A percentile compares a stretch with the other conserved stretches of the same genome.
Evolutionary conservation across 2,888 invertebrate species (phyloP).

Genomic region (Caenorhabditis sinica): DNA sequence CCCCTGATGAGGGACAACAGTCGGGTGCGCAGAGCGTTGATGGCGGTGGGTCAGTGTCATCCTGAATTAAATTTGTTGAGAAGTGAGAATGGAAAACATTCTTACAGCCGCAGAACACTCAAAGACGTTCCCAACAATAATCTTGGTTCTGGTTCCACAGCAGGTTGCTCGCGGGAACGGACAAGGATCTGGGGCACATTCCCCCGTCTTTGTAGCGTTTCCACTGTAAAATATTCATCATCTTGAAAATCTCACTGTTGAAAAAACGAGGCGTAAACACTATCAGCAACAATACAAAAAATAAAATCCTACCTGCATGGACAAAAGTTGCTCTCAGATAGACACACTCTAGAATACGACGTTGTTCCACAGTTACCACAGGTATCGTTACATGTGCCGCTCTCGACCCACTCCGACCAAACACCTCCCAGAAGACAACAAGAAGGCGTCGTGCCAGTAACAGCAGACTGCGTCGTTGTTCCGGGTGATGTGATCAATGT

Average conservation of each 20-base stretch:
- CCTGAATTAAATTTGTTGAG: not conserved
- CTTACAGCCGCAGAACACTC: slow-evolving; percentile 49
- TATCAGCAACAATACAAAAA: not conserved
- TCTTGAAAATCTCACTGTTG: too few relatives aligned
- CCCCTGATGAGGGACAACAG: slow-evolving; percentile 70
- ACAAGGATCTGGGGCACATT: slow-evolving; percentile 64
- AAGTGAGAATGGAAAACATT: not conserved
- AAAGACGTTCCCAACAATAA: slow-evolving; percentile 50
- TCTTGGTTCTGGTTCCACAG: slow-evolving; percentile 65
- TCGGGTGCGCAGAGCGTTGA: slow-evolving; percentile 56
- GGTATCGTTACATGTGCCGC: slow-evolving; percentile 58
- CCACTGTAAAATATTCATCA: slow-evolving; percentile 62
- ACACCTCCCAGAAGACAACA: slow-evolving; percentile 63
- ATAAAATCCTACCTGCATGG: slow-evolving; percentile 60
- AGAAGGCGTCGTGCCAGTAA: slow-evolving; percentile 19
- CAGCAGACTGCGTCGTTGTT: too few relatives aligned
- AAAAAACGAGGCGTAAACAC: too few relatives aligned
- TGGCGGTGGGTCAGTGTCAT: slow-evolving; percentile 58
- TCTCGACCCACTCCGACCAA: slow-evolving; percentile 63
- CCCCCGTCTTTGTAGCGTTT: slow-evolving; percentile 59
- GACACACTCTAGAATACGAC: slow-evolving; percentile 62
- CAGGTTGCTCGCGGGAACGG: slow-evolving; percentile 65
- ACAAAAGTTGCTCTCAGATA: slow-evolving; percentile 59
- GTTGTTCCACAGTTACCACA: slow-evolving; percentile 70
- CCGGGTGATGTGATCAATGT: too few relatives aligned